These are phyloP conservation scores for Acholoe squamosa DNA, from an alignment of 2,888 invertebrate species.

Conservation along the genomic window DNA sequence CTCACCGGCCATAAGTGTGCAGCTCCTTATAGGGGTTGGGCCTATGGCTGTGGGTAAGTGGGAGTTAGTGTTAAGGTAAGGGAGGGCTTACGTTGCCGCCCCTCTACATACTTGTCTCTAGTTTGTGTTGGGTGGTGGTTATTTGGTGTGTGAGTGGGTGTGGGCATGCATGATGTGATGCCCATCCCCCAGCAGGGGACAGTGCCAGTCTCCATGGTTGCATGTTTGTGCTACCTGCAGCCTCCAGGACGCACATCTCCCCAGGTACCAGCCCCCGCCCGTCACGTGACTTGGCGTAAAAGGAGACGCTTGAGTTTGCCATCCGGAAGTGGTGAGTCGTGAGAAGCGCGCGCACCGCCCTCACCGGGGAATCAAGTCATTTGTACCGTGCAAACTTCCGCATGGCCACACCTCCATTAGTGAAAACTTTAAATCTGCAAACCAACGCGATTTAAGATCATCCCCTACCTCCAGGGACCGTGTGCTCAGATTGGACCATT, in stretches of 20 bases:
- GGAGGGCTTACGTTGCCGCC: too few species aligned
- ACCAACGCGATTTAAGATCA: neutral
- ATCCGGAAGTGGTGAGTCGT: neutral
- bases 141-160: too few species aligned
- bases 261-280: neutral
- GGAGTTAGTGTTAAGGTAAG: too few species aligned
- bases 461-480: neutral
- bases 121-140: too few species aligned
- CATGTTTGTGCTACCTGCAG: neutral
- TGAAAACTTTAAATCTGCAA: neutral
- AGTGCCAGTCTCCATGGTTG: neutral
- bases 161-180: too few species aligned
- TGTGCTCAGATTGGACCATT: too few species aligned
- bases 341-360: neutral
- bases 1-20: too few species aligned
- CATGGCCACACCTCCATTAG: neutral
- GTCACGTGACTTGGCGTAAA: constrained; percentile 15
- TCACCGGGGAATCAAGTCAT: neutral
- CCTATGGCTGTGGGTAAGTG: too few species aligned
- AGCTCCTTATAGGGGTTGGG: too few species aligned
- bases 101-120: too few species aligned
- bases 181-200: too few species aligned
- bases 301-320: neutral
- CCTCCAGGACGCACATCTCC: neutral
- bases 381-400: neutral